These are phyloP conservation scores for Macrotis lagotis DNA, from an alignment of 2,113 vertebrate genomes.

Conservation along the genomic window DNA sequence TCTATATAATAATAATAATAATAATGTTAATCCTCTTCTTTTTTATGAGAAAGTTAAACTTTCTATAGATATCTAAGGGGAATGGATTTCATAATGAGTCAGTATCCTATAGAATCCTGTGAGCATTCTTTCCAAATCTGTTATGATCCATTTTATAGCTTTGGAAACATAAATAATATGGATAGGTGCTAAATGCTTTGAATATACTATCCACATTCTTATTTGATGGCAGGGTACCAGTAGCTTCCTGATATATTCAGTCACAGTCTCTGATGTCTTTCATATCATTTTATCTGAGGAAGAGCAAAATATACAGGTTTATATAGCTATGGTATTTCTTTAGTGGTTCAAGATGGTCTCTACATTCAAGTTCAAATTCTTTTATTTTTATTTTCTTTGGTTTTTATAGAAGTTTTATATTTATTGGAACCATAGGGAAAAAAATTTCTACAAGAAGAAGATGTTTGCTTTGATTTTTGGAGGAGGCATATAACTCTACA, in stretches of 20 bases:
- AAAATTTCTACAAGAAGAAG: neutral
- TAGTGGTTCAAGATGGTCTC: neutral
- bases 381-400: neutral
- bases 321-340: neutral
- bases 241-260: neutral
- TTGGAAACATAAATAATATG: neutral
- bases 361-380: neutral
- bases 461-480: neutral
- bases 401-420: neutral
- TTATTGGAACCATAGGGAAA: neutral
- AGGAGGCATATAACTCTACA: neutral
- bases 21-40: neutral
- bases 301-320: neutral
- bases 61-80: neutral
- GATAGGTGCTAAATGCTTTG: neutral
- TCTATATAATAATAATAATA: neutral
- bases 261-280: neutral
- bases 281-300: neutral
- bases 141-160: neutral
- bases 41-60: neutral
- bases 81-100: neutral
- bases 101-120: neutral
- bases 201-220: neutral
- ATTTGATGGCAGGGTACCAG: neutral
- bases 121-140: neutral